Base-by-base conservation (phyloP, 2,113 vertebrate species). In the Prunella himalayana region DNA sequence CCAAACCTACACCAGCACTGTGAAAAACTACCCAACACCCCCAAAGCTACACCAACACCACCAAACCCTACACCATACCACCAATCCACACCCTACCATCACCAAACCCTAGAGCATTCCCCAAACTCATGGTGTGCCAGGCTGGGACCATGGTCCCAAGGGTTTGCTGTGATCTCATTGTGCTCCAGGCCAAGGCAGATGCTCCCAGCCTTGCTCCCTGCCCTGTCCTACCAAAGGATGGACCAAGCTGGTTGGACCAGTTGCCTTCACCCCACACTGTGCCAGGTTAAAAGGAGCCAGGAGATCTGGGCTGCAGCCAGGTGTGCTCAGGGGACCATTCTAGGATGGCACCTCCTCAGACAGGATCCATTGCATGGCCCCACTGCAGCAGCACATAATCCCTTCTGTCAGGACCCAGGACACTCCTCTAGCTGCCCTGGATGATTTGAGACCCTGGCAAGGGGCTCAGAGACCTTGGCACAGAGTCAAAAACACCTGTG, bases 221-320 rank as follows among this genome's bases (percentile, higher is more conserved):
- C 7, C 50, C 47, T 1, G 4, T 84, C 88, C 82, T 15, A 11
- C 53, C 49, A 35, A 42, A 75, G 33, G 33, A 60, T 6, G n/a
- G 25, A 51, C 9, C 12, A 6, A 30, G 21, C 20, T 54, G 57
- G 60, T 44, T 35, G 56, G 33, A n/a, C 21, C 50, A 33, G 13
- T 0, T 75, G 11, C 54, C 72, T 49, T 81, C 41, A 77, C 6
- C 27, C 11, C 76, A 44, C 1, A 0, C 7, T 1, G 4, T 37
- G 69, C 16, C 5, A 1, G 30, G 18, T 12, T 13, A 15, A 42
- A 78, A 56, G 31, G 47, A 79, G 39, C 25, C 61, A 49, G 63
- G 24, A 86, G 68, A 53, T 17, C 20, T 53, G 41, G 22, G 37
- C 30, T 79, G 47, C 61, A 87, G 42, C 15, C 54, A 42, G 35